These are phyloP conservation scores for Chelon auratus DNA, from an alignment of 2,797 vertebrate species.

Conservation along the genomic window DNA sequence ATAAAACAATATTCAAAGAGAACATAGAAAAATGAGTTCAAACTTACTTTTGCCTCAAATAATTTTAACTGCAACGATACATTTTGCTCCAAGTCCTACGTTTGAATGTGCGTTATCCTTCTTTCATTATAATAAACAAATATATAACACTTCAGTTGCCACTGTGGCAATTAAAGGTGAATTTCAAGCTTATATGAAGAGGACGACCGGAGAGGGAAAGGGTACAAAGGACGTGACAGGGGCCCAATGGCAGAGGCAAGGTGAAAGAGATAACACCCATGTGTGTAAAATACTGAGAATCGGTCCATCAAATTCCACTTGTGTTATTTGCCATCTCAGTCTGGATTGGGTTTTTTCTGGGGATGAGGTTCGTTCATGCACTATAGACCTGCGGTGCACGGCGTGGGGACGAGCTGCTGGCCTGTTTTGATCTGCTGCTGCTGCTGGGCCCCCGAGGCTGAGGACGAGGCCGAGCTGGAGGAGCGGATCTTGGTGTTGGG, in stretches of 20 bases:
- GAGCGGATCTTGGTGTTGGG: slow-evolving; percentile 99
- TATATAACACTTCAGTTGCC: slow-evolving; percentile 81
- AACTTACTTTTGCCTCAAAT: slow-evolving; percentile 69
- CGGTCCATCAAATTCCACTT: slow-evolving; percentile 83
- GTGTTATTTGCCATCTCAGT: slow-evolving; percentile 84
- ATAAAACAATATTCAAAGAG: slow-evolving; percentile 48
- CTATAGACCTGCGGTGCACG: slow-evolving; percentile 86
- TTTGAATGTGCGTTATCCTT: slow-evolving; percentile 79
- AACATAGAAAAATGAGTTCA: slow-evolving; percentile 67
- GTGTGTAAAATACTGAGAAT: slow-evolving; percentile 84
- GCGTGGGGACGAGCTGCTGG: slow-evolving; percentile 90
- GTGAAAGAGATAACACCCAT: slow-evolving; percentile 88
- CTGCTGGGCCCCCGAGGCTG: slow-evolving; percentile 83
- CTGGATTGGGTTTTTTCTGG: slow-evolving; percentile 70
- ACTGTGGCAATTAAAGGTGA: slow-evolving; percentile 75
- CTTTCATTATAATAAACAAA: slow-evolving; percentile 79
- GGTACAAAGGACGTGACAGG: slow-evolving; percentile 74
- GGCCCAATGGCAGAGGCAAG: slow-evolving; percentile 86
- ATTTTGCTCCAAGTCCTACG: slow-evolving; percentile 73
- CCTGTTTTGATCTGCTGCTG: slow-evolving; percentile 93
- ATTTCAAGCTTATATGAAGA: slow-evolving; percentile 83
- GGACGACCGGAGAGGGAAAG: slow-evolving; percentile 60
- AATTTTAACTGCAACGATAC: slow-evolving; percentile 69
- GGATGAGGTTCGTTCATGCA: slow-evolving; percentile 65
- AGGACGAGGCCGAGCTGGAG: slow-evolving; percentile 86